Evolutionary conservation across 2,797 vertebrate genomes (phyloP), one percentile per base, ranked within the genome.

Genomic region (Myotis daubentonii): DNA sequence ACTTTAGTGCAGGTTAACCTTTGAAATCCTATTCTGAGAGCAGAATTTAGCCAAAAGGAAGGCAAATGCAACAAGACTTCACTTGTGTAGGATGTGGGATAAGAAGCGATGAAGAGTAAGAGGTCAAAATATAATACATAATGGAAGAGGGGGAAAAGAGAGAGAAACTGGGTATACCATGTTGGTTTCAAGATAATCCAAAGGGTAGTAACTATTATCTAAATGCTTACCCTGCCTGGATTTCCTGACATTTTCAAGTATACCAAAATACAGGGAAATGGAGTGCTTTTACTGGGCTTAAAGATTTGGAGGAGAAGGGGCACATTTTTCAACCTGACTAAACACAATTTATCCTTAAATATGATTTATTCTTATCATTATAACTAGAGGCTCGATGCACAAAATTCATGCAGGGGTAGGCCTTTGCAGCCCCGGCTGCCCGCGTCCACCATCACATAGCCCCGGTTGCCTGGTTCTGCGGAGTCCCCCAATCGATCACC

Each of bases 281-380:
- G n/a, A 60, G 3, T 70, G 2, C 51, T 72, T 57, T 81, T 65
- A 33, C 2, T 44, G 23, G 15, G 55, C 78, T 89, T 82, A 94
- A 76, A 93, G 47, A 84, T 70, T 87, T 89, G 17, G 5, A 15
- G 6, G 15, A 92, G 23, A 38, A 71, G 38, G 60, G 19, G 19
- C 6, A 57, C 2, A 53, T 76, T 95, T 83, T 96, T 91, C 25
- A 83, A 51, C 20, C 60, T 86, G 62, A 83, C 36, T 76, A 89
- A 82, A 79, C 78, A 68, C 2, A 93, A 70, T 95, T 92, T 79
- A 70, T 66, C 84, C 87, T 93, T 36, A 95, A 91, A 89, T 5
- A 23, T 83, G 23, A 44, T 93, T 90, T 91, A 86, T 53, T 92
- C 12, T 62, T 96, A 88, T 51, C 25, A 65, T 83, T 25, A 38